Conservation (phyloP, 2,888 invertebrate species). For the Orthosia cruda region DNA sequence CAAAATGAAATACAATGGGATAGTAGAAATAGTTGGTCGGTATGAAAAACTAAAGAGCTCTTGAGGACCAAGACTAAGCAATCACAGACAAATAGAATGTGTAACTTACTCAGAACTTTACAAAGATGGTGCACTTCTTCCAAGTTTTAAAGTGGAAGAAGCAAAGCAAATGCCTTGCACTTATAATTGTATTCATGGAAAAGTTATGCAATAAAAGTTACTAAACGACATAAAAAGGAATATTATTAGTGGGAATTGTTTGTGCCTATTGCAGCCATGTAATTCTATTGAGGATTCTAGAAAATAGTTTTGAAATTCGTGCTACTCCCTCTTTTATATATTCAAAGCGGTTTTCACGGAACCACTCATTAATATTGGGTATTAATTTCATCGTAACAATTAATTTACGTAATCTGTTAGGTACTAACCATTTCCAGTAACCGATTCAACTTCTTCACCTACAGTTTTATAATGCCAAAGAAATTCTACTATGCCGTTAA, state of each 20-base stretch:
- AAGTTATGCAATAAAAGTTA: slow-evolving; percentile 40
- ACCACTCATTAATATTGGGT: not conserved
- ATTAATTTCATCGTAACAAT: not conserved
- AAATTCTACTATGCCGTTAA: not conserved
- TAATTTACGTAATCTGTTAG: not conserved
- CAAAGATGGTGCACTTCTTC: slow-evolving; percentile 49
- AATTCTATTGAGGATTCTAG: not conserved
- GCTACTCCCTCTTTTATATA: not conserved
- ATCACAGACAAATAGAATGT: slow-evolving; percentile 53
- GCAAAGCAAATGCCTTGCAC: slow-evolving; percentile 47
- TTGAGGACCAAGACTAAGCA: slow-evolving; percentile 34
- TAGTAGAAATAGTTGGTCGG: not conserved
- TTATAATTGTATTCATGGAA: slow-evolving; percentile 54
- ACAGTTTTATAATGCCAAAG: not conserved
- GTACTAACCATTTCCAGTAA: not conserved
- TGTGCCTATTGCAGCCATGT: slow-evolving; percentile 1
- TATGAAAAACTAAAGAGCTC: slow-evolving; percentile 41
- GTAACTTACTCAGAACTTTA: slow-evolving; percentile 53
- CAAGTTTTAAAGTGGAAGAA: slow-evolving; percentile 47
- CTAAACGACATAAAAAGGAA: slow-evolving; percentile 15
- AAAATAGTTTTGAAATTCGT: not conserved
- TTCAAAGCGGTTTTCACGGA: not conserved
- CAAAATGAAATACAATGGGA: slow-evolving; percentile 1
- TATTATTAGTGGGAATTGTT: slow-evolving; percentile 8
- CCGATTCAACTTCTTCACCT: not conserved